Conservation (phyloP, 2,113 vertebrate genomes). For the Carollia perspicillata region DNA sequence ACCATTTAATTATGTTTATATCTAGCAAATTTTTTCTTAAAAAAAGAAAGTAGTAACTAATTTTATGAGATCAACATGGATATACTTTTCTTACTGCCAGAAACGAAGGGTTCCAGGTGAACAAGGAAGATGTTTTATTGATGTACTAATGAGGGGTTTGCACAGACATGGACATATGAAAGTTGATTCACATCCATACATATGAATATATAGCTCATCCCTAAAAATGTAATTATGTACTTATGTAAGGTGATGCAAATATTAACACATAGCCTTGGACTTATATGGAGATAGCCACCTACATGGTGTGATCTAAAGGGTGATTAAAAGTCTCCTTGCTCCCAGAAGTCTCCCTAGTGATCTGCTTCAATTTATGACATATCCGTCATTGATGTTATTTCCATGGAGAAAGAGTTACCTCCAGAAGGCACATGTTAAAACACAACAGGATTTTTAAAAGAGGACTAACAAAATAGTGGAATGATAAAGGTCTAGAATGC, state of each 20-base stretch:
- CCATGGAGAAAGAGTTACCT: conserved; percentile 25
- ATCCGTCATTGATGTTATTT: background rate
- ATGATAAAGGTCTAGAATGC: background rate
- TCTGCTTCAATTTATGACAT: background rate
- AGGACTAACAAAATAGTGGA: background rate
- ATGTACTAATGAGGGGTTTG: conserved; percentile 42
- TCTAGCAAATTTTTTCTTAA: background rate
- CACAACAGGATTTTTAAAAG: background rate
- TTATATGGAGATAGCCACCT: background rate
- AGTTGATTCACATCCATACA: conserved; percentile 38
- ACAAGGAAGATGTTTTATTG: conserved; percentile 56
- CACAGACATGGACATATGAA: conserved; percentile 8
- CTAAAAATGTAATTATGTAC: conserved; percentile 62
- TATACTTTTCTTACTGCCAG: background rate
- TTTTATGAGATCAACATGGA: conserved; percentile 26
- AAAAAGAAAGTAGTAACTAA: conserved; percentile 39
- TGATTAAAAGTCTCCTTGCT: conserved; percentile 41
- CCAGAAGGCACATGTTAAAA: conserved; percentile 18
- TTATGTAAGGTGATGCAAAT: conserved; percentile 14
- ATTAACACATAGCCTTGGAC: conserved; percentile 9
- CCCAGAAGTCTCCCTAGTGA: background rate
- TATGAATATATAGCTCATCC: background rate
- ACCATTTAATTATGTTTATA: conserved; percentile 37
- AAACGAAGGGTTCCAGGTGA: conserved; percentile 31
- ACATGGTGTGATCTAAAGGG: background rate